Base-by-base conservation (phyloP, 2,888 invertebrate genomes). In the Pegoplata infirma region DNA sequence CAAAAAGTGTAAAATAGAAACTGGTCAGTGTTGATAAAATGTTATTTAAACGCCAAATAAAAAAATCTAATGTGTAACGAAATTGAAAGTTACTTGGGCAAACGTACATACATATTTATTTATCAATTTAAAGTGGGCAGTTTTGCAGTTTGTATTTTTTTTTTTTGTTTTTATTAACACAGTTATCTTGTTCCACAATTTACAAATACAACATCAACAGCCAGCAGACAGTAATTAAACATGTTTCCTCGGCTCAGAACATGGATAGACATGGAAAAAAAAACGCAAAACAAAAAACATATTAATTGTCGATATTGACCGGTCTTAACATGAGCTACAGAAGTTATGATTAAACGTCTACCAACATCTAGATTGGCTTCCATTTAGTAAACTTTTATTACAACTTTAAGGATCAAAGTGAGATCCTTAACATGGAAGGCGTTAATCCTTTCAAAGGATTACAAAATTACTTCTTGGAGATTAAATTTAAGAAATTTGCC, bases 51-150 rank as follows among this genome's bases (percentile, higher is more conserved):
- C 8, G 19, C 8, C 25, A 61, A 49, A 47, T n/a, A 25, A 44
- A 56, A 58, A 16, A 10, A 36, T 10, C 1, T 5, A 66, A 53
- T 49, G 14, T n/a, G 47, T 68, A 28, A 28, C 28, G 67, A 69
- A 76, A 76, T 36, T 68, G 40, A 63, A 76, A 76, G 68, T 64
- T 17, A 47, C 25, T 46, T 5, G 16, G n/a, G n/a, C n/a, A n/a
- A 36, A 55, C 40, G 32, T 32, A 46, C 25, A 36, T n/a, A n/a
- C n/a, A n/a, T n/a, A n/a, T n/a, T n/a, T n/a, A n/a, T n/a, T n/a
- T n/a, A n/a, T n/a, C n/a, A 56, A 51, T 63, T 19, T 16, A 68
- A n/a, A 68, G 68, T 75, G 63, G 68, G 75, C 74, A 53, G 67
- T 59, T 14, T 36, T 14, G 14, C 16, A 44, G 5, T 49, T 40